Evolutionary conservation across 2,888 invertebrate species (phyloP).

Genomic region (Bellardia pandia): DNA sequence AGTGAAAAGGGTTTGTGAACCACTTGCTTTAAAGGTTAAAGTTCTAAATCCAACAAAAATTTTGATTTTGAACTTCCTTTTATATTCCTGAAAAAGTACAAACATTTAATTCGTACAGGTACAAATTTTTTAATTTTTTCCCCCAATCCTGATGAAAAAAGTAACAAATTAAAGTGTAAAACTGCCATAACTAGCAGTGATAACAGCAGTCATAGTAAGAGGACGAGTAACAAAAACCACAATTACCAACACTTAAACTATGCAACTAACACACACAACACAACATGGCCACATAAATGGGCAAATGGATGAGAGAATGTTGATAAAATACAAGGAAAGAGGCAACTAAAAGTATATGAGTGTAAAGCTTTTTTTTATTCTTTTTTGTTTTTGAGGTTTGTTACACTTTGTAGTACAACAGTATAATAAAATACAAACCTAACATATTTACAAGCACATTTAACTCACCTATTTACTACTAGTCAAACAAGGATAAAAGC

Average conservation of each 20-base stretch:
- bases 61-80: too few species aligned
- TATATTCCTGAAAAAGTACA: neutral
- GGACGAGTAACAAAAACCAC: conserved; percentile 20
- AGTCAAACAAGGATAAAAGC: conserved; percentile 31
- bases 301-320: neutral
- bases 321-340: neutral
- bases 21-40: too few species aligned
- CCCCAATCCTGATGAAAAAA: neutral
- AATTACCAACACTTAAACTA: conserved; percentile 65
- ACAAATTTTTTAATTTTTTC: neutral
- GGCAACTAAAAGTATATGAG: conserved; percentile 18
- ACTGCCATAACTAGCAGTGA: neutral
- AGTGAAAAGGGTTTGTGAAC: too few species aligned
- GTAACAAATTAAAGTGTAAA: neutral
- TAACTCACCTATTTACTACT: conserved; percentile 22
- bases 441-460: conserved; percentile 29
- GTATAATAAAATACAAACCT: conserved; percentile 16
- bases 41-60: too few species aligned
- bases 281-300: neutral
- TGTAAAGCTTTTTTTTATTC: neutral
- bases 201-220: neutral
- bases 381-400: conserved; percentile 22
- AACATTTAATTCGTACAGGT: neutral
- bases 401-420: conserved; percentile 37
- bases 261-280: conserved; percentile 20